Evolutionary conservation across 2,888 invertebrate genomes (phyloP), one percentile per base, ranked within the genome.

Genomic region (Drosophila suboccidentalis): DNA sequence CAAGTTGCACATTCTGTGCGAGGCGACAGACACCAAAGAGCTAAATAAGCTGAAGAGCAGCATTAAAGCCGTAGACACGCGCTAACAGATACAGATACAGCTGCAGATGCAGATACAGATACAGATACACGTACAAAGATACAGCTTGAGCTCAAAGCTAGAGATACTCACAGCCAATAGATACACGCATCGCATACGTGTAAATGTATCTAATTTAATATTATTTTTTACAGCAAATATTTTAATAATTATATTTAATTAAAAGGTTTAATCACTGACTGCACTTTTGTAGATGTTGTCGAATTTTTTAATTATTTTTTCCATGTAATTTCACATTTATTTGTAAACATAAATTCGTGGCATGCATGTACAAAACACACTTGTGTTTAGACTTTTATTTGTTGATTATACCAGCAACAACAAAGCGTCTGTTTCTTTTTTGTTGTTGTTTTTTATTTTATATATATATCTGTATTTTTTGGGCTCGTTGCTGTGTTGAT

Each of bases 61-160:
- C 50, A 50, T 67, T 71, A 57, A 60, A 66, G 65, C 63, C 36
- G 53, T 44, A 82, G 88, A 82, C 86, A 83, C 81, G 82, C 84
- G 89, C 84, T 72, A 53, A 70, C 63, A 82, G 62, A 70, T 62
- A 63, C 44, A 66, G 58, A 17, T 49, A 49, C 32, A 64, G 13
- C 17, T 49, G 36, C 17, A 64, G 13, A 22, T 49, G 36, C 17
- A 64, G 62, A 36, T 43, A 47, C 53, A 62, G 49, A 43, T 68
- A 43, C 49, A 55, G 60, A 53, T 64, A 38, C 22, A 32, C 19
- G 34, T 44, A 43, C 36, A 11, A 5, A 47, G 59, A 39, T 58
- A 58, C 29, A 55, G 46, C 44, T 17, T n/a, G n/a, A 38, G 43
- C 41, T 41, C 8, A 6, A 15, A 41, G 29, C 44, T 19, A 49